A percentile compares a stretch with the other conserved stretches of the same genome.
These are phyloP conservation scores for Drosophila ustulata DNA, from an alignment of 2,888 invertebrate genomes.

Conservation along the genomic window DNA sequence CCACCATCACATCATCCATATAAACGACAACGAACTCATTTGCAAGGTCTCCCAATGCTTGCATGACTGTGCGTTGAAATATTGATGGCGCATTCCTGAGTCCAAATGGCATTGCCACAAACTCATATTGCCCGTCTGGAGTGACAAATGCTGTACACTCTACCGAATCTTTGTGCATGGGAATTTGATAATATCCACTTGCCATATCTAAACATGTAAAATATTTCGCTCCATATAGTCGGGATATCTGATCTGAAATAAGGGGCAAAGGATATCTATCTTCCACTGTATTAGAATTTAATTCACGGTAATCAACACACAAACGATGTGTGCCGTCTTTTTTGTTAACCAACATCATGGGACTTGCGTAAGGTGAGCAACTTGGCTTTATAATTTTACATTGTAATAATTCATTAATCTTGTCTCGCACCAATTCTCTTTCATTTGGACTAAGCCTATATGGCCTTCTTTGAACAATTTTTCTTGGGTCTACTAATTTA, in stretches of 20 bases:
- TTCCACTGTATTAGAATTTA: slow-evolving; percentile 15
- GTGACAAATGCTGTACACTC: slow-evolving; percentile 20
- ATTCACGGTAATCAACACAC: slow-evolving; percentile 15
- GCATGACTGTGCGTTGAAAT: slow-evolving; percentile 20
- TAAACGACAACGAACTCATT: slow-evolving; percentile 16
- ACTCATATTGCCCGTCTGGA: slow-evolving; percentile 13
- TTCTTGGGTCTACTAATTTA: slow-evolving; percentile 19
- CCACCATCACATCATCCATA: slow-evolving; percentile 18
- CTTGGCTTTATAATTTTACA: slow-evolving; percentile 3
- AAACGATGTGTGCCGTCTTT: slow-evolving; percentile 6
- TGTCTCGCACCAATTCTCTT: slow-evolving; percentile 9
- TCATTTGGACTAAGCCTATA: slow-evolving; percentile 16
- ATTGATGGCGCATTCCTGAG: slow-evolving; percentile 13
- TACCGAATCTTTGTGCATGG: slow-evolving; percentile 13
- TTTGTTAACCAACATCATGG: slow-evolving; percentile 3
- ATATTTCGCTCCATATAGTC: slow-evolving; percentile 19
- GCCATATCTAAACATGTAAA: slow-evolving; percentile 24
- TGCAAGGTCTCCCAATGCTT: slow-evolving; percentile 23
- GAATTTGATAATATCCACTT: slow-evolving; percentile 21
- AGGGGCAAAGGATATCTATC: slow-evolving; percentile 20
- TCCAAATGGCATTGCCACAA: slow-evolving; percentile 12
- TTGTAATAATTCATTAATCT: slow-evolving; percentile 16
- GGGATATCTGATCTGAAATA: slow-evolving; percentile 14
- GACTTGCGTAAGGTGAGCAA: not conserved
- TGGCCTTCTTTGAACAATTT: slow-evolving; percentile 26